Conservation (phyloP, 2,797 vertebrate species). For the Paramormyrops hopkinsi region DNA sequence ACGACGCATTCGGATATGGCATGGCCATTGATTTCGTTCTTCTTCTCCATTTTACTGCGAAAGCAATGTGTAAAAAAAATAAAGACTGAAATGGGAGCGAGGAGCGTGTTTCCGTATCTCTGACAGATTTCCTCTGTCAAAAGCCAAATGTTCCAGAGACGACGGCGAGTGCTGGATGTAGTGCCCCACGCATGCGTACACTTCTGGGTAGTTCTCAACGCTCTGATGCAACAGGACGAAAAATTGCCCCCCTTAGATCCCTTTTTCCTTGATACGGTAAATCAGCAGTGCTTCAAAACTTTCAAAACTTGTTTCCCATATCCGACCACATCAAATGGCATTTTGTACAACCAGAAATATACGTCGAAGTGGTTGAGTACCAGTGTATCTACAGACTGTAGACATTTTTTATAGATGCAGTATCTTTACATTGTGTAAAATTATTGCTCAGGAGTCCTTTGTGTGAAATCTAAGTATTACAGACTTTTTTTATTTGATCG, state of each 20-base stretch:
- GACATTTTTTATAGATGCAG: background rate
- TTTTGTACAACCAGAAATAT: background rate
- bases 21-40: conserved; percentile 71
- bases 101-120: background rate
- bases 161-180: background rate
- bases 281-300: background rate
- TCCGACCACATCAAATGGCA: background rate
- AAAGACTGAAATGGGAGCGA: background rate
- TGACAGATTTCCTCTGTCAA: background rate
- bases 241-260: conserved; percentile 44
- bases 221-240: conserved; percentile 52
- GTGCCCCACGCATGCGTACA: conserved; percentile 53
- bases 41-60: conserved; percentile 59
- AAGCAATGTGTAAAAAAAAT: background rate
- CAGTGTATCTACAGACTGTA: background rate
- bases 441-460: background rate
- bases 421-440: background rate
- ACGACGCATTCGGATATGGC: conserved; percentile 45
- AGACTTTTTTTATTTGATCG: background rate
- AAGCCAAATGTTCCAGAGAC: background rate
- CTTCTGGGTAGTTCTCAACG: background rate
- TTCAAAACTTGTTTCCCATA: background rate
- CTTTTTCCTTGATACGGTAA: background rate
- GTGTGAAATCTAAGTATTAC: background rate
- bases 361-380: background rate